These are phyloP conservation scores for Bubo scandiacus DNA, from an alignment of 2,113 vertebrate genomes.

Conservation along the genomic window DNA sequence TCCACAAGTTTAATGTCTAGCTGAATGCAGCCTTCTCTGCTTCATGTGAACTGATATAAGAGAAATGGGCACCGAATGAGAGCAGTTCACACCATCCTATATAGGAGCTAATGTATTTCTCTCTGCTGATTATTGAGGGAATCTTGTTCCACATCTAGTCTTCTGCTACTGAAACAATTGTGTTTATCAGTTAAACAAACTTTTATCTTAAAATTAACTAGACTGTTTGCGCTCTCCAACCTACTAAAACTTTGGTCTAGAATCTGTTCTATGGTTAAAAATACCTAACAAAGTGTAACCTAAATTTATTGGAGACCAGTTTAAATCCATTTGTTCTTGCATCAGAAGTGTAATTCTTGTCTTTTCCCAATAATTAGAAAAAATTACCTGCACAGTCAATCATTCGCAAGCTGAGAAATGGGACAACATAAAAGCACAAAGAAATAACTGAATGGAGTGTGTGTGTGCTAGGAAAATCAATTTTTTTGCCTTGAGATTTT, in stretches of 20 bases:
- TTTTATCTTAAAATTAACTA: not conserved
- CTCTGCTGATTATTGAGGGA: not conserved
- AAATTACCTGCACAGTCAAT: not conserved
- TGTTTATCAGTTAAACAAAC: not conserved
- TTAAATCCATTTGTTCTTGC: not conserved
- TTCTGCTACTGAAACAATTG: not conserved
- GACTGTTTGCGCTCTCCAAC: not conserved
- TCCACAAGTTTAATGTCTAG: not conserved
- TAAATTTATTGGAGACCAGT: not conserved
- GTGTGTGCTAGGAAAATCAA: not conserved
- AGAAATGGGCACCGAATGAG: not conserved
- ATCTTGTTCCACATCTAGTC: not conserved
- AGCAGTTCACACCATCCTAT: not conserved
- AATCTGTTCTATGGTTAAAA: not conserved
- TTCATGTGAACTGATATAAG: not conserved
- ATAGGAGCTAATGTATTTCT: not conserved
- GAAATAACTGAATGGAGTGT: not conserved
- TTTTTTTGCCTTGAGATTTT: not conserved
- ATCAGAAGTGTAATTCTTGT: not conserved
- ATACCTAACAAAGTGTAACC: accelerated
- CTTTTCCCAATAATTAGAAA: constrained; percentile 8
- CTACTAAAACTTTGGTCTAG: not conserved
- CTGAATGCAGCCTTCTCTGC: not conserved
- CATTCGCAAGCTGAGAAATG: not conserved
- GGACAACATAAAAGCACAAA: constrained; percentile 6